Evolutionary conservation across 1,140 invertebrate genomes (phyloP).

Genomic region (Radopholus similis): DNA sequence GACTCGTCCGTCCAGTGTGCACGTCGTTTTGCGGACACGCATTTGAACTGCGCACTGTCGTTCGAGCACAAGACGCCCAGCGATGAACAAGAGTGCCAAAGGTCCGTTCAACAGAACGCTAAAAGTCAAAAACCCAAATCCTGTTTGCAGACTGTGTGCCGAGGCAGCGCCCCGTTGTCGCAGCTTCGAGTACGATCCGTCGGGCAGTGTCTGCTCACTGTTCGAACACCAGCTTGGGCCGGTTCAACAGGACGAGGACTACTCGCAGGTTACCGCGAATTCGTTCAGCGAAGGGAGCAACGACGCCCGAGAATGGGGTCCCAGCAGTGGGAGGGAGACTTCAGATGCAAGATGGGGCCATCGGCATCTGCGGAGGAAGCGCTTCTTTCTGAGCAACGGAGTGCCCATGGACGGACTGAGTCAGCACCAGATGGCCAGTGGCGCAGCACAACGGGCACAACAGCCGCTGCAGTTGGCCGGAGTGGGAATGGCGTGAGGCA

Average conservation of each 20-base stretch:
- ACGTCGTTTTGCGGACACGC: conserved; percentile 25
- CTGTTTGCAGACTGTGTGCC: conserved; percentile 2
- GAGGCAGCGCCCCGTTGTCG: conserved; percentile 3
- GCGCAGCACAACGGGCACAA: too few relatives aligned
- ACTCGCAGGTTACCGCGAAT: too few relatives aligned
- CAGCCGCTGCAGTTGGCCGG: too few relatives aligned
- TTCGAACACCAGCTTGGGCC: conserved; percentile 16
- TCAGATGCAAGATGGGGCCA: background rate
- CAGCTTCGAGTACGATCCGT: conserved; percentile 20
- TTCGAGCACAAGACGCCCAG: conserved; percentile 34
- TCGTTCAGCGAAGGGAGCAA: background rate
- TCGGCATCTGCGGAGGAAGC: too few relatives aligned
- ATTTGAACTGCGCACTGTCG: conserved; percentile 26
- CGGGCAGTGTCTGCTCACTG: conserved; percentile 19
- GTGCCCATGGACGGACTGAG: conserved; percentile 1
- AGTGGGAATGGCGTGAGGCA: too few relatives aligned
- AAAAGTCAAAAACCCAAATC: background rate
- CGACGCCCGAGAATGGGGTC: background rate
- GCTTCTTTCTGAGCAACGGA: background rate
- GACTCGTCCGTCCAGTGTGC: conserved; percentile 20
- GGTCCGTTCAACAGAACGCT: too few relatives aligned
- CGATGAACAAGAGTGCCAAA: conserved; percentile 35
- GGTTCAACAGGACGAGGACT: too few relatives aligned
- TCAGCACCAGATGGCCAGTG: too few relatives aligned
- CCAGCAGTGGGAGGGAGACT: background rate